Evolutionary conservation across 2,888 invertebrate species (phyloP).

Genomic region (Lysandra bellargus): DNA sequence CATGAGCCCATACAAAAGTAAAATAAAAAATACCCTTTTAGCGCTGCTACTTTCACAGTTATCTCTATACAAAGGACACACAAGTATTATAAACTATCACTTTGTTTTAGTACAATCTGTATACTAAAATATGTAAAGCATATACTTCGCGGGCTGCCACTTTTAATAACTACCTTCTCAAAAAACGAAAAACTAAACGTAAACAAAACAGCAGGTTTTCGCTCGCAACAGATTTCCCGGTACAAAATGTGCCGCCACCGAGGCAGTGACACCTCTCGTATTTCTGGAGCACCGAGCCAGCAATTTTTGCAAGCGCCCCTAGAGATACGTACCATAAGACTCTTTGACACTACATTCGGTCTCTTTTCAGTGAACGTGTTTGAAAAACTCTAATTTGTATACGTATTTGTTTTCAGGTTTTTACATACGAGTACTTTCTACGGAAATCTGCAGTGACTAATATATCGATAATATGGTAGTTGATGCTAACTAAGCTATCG

Average conservation of each 20-base stretch:
- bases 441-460: neutral
- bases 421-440: neutral
- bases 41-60: too few species aligned
- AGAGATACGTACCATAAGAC: slow-evolving; percentile 11
- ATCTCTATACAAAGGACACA: too few species aligned
- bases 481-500: neutral
- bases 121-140: too few species aligned
- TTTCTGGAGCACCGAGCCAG: slow-evolving; percentile 18
- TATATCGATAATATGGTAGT: neutral
- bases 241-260: neutral
- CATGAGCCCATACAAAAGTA: too few species aligned
- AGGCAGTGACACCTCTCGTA: slow-evolving; percentile 20
- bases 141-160: neutral
- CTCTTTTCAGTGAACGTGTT: slow-evolving; percentile 21
- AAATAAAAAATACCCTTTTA: too few species aligned
- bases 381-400: slow-evolving; percentile 21
- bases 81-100: too few species aligned
- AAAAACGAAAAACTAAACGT: neutral
- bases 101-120: too few species aligned
- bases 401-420: slow-evolving; percentile 8
- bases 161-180: neutral
- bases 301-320: slow-evolving; percentile 20
- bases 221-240: slow-evolving; percentile 3
- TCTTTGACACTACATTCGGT: slow-evolving; percentile 23
- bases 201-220: slow-evolving; percentile 14